Evolutionary conservation across 2,888 invertebrate genomes (phyloP).

Genomic region (Platycheirus albimanus): DNA sequence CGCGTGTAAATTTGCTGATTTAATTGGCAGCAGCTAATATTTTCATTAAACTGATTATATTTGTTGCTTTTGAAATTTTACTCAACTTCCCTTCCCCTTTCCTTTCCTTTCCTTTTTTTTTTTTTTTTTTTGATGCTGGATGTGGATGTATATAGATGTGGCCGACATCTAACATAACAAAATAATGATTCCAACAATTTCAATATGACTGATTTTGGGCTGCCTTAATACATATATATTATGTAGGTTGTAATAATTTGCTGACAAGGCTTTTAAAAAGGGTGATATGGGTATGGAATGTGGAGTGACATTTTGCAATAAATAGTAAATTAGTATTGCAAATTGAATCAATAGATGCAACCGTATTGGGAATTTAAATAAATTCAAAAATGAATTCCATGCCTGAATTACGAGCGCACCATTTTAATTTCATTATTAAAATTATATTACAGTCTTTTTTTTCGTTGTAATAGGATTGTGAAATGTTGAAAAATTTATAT

Average conservation of each 20-base stretch:
- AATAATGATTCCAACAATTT: conserved; percentile 23
- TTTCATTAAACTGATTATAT: conserved; percentile 61
- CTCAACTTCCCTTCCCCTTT: neutral
- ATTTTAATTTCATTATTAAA: neutral
- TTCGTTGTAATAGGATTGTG: too few species aligned
- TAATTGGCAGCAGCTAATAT: conserved; percentile 61
- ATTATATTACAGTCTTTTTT: neutral
- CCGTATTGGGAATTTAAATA: conserved; percentile 29
- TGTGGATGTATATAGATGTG: neutral
- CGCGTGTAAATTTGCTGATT: conserved; percentile 54
- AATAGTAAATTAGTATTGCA: conserved; percentile 42
- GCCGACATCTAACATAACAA: neutral
- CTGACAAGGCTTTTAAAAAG: neutral
- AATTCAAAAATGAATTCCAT: conserved; percentile 34
- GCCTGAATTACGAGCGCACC: conserved; percentile 1
- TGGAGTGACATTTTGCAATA: conserved; percentile 29
- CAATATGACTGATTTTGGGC: conserved; percentile 31
- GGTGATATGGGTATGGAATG: neutral
- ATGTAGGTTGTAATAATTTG: too few species aligned
- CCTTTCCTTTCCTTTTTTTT: too few species aligned
- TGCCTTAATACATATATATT: too few species aligned
- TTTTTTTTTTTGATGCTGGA: too few species aligned
- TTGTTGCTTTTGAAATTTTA: conserved; percentile 55
- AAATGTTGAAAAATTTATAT: neutral
- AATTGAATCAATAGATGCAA: conserved; percentile 29